Percentiles rank a stretch among this genome's conserved stretches.
phyloP scores from a whole-genome alignment of 2,888 invertebrate species.

The Flexamia atlantica region DNA sequence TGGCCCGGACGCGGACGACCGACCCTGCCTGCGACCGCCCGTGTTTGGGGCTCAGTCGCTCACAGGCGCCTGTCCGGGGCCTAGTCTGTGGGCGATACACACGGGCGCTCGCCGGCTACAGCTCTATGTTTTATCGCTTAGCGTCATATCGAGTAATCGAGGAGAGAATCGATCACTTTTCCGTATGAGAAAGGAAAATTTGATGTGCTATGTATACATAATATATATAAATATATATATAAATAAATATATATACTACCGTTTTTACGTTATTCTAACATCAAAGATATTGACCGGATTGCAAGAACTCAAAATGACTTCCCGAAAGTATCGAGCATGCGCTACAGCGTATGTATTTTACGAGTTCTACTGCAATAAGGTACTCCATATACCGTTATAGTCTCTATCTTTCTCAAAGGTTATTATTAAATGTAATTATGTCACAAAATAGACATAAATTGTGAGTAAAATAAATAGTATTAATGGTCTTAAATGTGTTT shows the following conservation, averaged over 20 bases:
- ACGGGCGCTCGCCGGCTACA: constrained; percentile 72
- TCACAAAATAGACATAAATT: constrained; percentile 69
- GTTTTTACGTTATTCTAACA: constrained; percentile 61
- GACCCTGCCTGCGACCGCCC: constrained; percentile 74
- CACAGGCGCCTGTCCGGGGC: constrained; percentile 76
- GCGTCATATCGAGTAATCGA: constrained; percentile 68
- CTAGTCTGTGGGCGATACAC: constrained; percentile 67
- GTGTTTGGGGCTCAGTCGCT: constrained; percentile 79
- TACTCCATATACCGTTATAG: constrained; percentile 64
- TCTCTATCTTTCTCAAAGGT: constrained; percentile 66
- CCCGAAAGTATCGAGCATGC: constrained; percentile 65
- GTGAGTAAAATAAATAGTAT: constrained; percentile 67
- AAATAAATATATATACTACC: constrained; percentile 63
- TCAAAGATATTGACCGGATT: constrained; percentile 62
- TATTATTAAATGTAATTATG: constrained; percentile 70
- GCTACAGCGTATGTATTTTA: constrained; percentile 60
- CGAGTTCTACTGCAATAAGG: constrained; percentile 66
- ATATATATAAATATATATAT: constrained; percentile 59
- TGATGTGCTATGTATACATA: constrained; percentile 63
- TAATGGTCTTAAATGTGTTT: constrained; percentile 65
- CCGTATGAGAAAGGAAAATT: constrained; percentile 67
- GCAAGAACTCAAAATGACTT: constrained; percentile 67
- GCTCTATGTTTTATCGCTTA: constrained; percentile 70
- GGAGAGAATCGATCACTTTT: constrained; percentile 70
- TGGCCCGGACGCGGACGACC: constrained; percentile 70